These are phyloP conservation scores for Keiferia lycopersicella DNA, from an alignment of 2,888 invertebrate species.

Conservation along the genomic window DNA sequence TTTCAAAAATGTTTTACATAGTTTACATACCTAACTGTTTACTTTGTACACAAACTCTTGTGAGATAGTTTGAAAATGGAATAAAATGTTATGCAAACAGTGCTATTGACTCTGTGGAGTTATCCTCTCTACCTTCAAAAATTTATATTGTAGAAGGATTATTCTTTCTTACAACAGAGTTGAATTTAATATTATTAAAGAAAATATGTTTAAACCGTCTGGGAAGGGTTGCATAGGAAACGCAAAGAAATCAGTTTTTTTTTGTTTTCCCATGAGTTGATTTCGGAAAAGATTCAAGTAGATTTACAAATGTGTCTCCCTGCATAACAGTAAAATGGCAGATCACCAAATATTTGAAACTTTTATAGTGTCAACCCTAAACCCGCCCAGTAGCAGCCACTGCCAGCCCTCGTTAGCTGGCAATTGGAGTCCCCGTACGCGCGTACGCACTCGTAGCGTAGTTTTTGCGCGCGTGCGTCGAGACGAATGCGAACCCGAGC, in stretches of 20 bases:
- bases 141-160: neutral
- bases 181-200: neutral
- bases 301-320: too few relatives aligned
- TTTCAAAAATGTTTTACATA: too few relatives aligned
- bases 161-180: neutral
- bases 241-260: too few relatives aligned
- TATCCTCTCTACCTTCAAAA: neutral
- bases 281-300: too few relatives aligned
- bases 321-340: too few relatives aligned
- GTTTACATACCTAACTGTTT: too few relatives aligned
- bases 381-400: constrained; percentile 26
- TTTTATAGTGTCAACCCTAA: constrained; percentile 35
- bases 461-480: constrained; percentile 63
- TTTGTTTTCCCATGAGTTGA: too few relatives aligned
- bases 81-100: neutral
- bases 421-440: constrained; percentile 60
- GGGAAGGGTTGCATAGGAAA: too few relatives aligned
- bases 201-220: too few relatives aligned
- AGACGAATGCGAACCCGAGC: constrained; percentile 60
- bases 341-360: neutral
- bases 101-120: neutral
- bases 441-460: constrained; percentile 72
- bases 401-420: constrained; percentile 48
- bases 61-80: neutral
- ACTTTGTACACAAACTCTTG: neutral